Conservation (phyloP, 2,113 vertebrate species). For the Amazona guildingii region DNA sequence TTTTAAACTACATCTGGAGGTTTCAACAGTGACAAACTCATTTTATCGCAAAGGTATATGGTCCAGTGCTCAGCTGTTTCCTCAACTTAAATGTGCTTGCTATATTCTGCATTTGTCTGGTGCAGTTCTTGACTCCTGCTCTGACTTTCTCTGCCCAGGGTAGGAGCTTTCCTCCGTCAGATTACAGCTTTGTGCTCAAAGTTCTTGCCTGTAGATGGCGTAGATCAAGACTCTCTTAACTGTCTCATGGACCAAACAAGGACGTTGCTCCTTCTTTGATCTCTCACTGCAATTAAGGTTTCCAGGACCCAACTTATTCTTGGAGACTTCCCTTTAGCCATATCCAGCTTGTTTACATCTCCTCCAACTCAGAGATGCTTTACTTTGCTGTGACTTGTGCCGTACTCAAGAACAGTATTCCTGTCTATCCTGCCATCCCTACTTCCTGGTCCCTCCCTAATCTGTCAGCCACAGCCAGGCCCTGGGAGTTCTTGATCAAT, state of each 20-base stretch:
- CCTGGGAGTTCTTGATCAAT: background rate
- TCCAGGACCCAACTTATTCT: background rate
- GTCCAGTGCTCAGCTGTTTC: background rate
- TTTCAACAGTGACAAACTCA: background rate
- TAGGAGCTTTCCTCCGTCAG: background rate
- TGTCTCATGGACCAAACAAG: background rate
- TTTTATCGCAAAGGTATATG: background rate
- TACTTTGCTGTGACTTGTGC: background rate
- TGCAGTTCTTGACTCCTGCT: background rate
- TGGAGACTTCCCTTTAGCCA: background rate
- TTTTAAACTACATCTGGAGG: background rate
- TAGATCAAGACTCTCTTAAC: background rate
- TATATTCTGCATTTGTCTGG: background rate
- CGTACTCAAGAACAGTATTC: background rate
- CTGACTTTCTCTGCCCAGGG: background rate
- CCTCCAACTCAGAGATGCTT: background rate
- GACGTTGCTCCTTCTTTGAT: background rate
- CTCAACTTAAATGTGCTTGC: fast-evolving
- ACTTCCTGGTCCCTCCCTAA: background rate
- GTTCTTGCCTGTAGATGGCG: fast-evolving
- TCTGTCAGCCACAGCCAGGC: too few species aligned
- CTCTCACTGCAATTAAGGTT: background rate
- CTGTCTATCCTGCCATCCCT: background rate
- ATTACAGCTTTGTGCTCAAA: background rate
- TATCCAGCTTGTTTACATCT: background rate